Conservation (phyloP, 2,888 invertebrate genomes). For the Strigamia crassipes region DNA sequence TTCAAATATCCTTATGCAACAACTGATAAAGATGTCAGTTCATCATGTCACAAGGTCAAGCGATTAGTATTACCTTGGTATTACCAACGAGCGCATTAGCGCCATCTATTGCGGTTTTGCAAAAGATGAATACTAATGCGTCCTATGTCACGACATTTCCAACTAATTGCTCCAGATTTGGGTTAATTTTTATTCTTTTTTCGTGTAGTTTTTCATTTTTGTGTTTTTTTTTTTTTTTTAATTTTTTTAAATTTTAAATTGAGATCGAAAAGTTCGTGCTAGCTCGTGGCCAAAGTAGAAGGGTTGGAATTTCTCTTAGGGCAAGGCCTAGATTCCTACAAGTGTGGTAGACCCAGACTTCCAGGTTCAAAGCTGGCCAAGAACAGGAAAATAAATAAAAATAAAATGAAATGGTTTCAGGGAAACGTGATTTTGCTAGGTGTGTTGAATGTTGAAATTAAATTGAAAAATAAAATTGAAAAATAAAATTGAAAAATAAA, state of each 20-base stretch:
- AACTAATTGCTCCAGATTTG: neutral
- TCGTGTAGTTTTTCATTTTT: neutral
- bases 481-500: too few relatives aligned
- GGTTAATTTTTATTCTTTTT: neutral
- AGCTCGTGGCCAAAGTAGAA: neutral
- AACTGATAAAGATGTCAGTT: too few relatives aligned
- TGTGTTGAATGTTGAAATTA: too few relatives aligned
- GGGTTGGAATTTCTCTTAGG: neutral
- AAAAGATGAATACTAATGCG: neutral
- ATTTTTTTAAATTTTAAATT: neutral
- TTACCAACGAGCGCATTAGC: too few relatives aligned
- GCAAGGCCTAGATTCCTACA: neutral
- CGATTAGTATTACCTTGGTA: too few relatives aligned
- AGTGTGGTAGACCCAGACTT: neutral
- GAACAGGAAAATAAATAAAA: neutral
- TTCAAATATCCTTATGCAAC: too few relatives aligned
- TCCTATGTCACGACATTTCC: neutral
- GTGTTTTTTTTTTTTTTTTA: neutral
- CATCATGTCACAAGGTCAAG: too few relatives aligned
- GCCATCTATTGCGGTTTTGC: too few relatives aligned
- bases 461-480: too few relatives aligned
- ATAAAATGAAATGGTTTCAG: too few relatives aligned
- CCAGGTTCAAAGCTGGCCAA: conserved; percentile 5
- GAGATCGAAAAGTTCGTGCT: neutral
- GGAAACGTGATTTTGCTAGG: too few relatives aligned